Conservation (phyloP, 2,113 vertebrate species). For the Nothoprocta pentlandii region DNA sequence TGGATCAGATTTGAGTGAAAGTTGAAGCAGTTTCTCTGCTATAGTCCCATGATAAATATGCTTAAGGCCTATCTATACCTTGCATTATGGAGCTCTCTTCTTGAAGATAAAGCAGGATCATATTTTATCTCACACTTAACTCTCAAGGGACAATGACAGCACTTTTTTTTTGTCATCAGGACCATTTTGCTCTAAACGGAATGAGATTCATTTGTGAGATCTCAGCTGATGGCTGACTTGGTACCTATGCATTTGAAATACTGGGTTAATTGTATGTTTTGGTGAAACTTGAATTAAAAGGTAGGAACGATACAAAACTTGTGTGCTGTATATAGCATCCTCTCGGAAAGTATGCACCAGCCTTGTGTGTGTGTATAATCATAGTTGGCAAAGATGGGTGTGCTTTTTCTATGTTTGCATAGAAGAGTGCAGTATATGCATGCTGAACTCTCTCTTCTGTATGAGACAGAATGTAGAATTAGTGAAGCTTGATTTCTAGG, state of each 20-base stretch:
- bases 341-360: too few relatives aligned
- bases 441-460: neutral
- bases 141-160: neutral
- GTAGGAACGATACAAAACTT: neutral
- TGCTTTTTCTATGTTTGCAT: neutral
- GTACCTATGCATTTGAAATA: neutral
- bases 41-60: neutral
- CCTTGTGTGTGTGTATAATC: too few relatives aligned
- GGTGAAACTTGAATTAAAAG: neutral
- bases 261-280: neutral
- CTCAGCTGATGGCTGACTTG: neutral
- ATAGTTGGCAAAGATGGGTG: neutral
- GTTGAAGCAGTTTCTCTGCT: constrained; percentile 59
- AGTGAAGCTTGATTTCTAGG: neutral
- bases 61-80: constrained; percentile 38
- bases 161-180: neutral
- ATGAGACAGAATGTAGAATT: neutral
- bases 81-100: neutral
- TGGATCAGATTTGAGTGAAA: constrained; percentile 45
- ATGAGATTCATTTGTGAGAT: neutral
- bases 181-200: neutral
- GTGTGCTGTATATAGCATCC: neutral
- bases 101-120: neutral
- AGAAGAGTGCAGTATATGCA: neutral
- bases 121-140: neutral